Base-by-base conservation (phyloP, 2,888 invertebrate species). In the Blastobasis lacticolella region DNA sequence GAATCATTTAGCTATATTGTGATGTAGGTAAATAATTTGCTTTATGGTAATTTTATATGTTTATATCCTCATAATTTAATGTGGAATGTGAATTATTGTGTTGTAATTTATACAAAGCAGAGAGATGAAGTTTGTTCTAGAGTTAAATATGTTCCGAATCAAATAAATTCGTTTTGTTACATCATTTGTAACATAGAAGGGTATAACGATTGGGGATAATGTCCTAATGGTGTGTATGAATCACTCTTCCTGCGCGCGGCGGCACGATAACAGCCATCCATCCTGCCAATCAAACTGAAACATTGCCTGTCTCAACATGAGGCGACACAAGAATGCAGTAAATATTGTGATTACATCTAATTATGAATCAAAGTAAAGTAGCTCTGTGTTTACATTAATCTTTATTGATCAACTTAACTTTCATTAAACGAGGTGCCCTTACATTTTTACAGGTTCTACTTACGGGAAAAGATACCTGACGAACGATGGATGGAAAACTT, bases 401-500 rank as follows among this genome's bases (percentile, higher is more conserved):
- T 53, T 47, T 49, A 36, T 6, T 48, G 9, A 37, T 45, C 37
- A 45, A 37, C 42, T 43, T 1, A 37, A 49, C 23, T 54, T 23
- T 10, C 51, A 49, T 42, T 46, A 9, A 37, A 40, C 40, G 38
- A 49, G 53, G 56, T 45, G 44, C 38, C 44, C 55, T 59, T 69
- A 61, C n/a, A 36, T 60, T 59, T 59, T 81, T 78, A 8, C 81
- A 93, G 96, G 83, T 97, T 97, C 89, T 97, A 95, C 80, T 89
- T 97, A 64, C 91, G 97, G 58, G 95, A 95, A 75, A 95, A 95
- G 81, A 93, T 95, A 66, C 92, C 92, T 58, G 95, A 95, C 76
- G 93, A 93, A 66, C 91, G 94, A 62, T 96, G 96, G 95, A 91
- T 94, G 70, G 96, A 96, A 77, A 93, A 93, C 73, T 95, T 95